Evolutionary conservation across 2,888 invertebrate genomes (phyloP).

Genomic region (Lordiphosa andalusiaca): DNA sequence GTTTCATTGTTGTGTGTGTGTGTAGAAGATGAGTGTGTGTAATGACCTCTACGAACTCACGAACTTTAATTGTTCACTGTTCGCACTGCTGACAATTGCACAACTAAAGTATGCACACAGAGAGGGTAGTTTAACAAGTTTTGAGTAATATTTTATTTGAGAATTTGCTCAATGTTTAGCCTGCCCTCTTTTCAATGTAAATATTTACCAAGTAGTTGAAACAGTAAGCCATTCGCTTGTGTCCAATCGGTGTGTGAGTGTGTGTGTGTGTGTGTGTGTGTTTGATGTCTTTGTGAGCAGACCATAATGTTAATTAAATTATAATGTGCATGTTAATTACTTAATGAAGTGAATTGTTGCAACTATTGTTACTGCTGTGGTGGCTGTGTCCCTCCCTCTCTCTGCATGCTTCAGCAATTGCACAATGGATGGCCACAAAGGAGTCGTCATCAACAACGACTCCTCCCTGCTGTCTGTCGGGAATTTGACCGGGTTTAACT

Average conservation of each 20-base stretch:
- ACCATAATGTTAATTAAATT: constrained; percentile 55
- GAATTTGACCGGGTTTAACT: no score
- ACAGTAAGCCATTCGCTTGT: neutral
- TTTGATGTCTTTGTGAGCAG: constrained; percentile 27
- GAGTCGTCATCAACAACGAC: constrained; percentile 19
- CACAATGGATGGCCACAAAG: constrained; percentile 31
- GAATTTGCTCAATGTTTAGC: no score
- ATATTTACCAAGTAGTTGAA: neutral
- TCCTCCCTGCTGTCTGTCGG: neutral
- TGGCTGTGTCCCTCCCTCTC: neutral
- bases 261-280: neutral
- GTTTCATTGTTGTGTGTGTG: constrained; percentile 9
- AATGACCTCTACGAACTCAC: constrained; percentile 10
- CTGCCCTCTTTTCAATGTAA: no score
- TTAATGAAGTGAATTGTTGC: constrained; percentile 59
- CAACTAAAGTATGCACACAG: constrained; percentile 2
- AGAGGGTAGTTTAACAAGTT: constrained; percentile 1
- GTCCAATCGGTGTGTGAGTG: no score
- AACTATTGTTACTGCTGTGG: constrained; percentile 30
- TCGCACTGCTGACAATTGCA: constrained; percentile 7
- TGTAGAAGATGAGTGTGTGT: neutral
- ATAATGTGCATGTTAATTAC: constrained; percentile 58
- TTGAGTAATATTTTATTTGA: no score
- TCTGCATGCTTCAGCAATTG: constrained; percentile 40
- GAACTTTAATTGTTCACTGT: constrained; percentile 10